Evolutionary conservation across 2,888 invertebrate genomes (phyloP).

Genomic region (Drosophila stalkeri): DNA sequence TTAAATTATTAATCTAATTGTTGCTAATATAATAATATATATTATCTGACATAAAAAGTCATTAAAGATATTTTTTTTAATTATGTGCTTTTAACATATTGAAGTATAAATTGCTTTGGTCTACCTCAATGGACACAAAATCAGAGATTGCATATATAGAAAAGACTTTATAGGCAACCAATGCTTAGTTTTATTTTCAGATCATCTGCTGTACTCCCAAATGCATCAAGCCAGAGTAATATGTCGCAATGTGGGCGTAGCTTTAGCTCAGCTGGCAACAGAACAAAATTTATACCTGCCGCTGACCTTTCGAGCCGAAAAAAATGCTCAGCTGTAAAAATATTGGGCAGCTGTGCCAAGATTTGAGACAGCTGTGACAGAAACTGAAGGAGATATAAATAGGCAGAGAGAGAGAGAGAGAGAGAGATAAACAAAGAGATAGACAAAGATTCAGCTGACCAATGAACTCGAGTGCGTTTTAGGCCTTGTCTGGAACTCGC

Average conservation of each 20-base stretch:
- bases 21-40: no score
- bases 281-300: neutral
- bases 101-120: no score
- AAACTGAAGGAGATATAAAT: neutral
- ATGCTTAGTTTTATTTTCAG: neutral
- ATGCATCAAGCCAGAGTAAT: neutral
- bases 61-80: no score
- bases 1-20: no score
- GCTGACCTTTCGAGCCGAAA: constrained; percentile 21
- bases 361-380: constrained; percentile 51
- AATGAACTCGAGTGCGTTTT: constrained; percentile 4
- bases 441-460: neutral
- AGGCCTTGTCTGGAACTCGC: constrained; percentile 1
- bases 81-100: no score
- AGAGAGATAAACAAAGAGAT: neutral
- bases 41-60: no score
- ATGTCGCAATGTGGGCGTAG: constrained; percentile 16
- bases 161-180: neutral
- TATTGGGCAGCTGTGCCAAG: constrained; percentile 57
- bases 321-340: constrained; percentile 44
- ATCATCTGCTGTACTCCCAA: neutral
- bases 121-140: no score
- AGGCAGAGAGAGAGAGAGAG: neutral
- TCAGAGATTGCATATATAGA: no score
- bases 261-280: constrained; percentile 14